Percentiles rank a stretch among this genome's conserved stretches.
These are phyloP conservation scores for Priocnemis perturbator DNA, from an alignment of 2,888 invertebrate species.

Conservation along the genomic window DNA sequence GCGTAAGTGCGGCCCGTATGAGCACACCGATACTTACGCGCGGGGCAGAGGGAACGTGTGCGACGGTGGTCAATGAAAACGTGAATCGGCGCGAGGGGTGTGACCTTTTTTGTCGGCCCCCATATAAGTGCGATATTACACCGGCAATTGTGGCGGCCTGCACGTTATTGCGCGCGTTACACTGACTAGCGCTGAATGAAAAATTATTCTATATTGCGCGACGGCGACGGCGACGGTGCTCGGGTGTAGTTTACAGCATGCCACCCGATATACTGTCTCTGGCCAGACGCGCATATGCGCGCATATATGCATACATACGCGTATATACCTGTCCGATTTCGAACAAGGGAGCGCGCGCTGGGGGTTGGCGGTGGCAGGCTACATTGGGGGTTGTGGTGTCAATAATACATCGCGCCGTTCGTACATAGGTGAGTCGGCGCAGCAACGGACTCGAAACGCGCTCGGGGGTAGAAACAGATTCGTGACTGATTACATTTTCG, in stretches of 20 bases:
- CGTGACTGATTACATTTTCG: too few species aligned
- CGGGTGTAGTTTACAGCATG: constrained; percentile 36
- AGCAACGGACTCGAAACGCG: constrained; percentile 48
- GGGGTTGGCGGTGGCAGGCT: constrained; percentile 61
- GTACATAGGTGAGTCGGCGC: constrained; percentile 62
- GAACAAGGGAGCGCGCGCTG: constrained; percentile 58
- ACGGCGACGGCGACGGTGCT: constrained; percentile 19
- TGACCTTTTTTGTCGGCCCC: constrained; percentile 1
- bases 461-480: constrained; percentile 22
- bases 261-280: constrained; percentile 42
- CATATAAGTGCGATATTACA: constrained; percentile 25
- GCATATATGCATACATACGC: constrained; percentile 10
- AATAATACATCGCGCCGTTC: constrained; percentile 64
- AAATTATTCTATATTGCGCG: constrained; percentile 26
- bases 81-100: neutral
- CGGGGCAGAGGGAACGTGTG: too few species aligned
- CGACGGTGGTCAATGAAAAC: too few species aligned
- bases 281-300: constrained; percentile 9
- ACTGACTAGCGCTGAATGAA: constrained; percentile 18
- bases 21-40: too few species aligned
- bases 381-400: constrained; percentile 68
- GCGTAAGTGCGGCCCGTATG: too few species aligned
- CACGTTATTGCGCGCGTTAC: constrained; percentile 25
- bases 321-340: constrained; percentile 64
- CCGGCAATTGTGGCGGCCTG: constrained; percentile 23